Base-by-base conservation (phyloP, 2,797 vertebrate genomes). In the Alfaro cultratus region DNA sequence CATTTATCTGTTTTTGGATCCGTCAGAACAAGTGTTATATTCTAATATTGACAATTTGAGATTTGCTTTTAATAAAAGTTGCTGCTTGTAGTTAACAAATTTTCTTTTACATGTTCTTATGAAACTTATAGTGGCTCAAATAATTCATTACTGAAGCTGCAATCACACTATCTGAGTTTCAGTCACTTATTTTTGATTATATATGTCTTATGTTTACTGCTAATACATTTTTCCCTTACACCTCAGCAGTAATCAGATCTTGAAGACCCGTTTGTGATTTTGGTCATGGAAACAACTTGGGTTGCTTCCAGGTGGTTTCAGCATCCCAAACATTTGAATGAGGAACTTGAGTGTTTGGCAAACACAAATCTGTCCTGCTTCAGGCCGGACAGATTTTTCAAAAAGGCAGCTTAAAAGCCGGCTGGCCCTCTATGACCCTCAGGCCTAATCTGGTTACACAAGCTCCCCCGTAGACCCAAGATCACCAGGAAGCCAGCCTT, bases 361-460 rank as follows among this genome's bases (percentile, higher is more conserved):
- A 86, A 47, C 34, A 34, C 34, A 34, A 34, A 34, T 34, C 34
- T 34, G 34, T 34, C 34, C 80, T 39, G 83, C 85, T 88, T 85
- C 74, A 79, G 87, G 86, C 68, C 13, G 73, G 83, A 80, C 82
- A 82, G 75, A 83, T 80, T 84, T 84, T 77, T 51, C 78, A 80
- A 82, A 77, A 73, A 12, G 29, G 73, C 76, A 87, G 74, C 83
- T 78, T 76, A 86, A 82, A 81, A 79, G 83, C 79, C 82, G 78
- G 88, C 85, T 62, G 12, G 82, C 72, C 81, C 83, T 76, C 75
- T 67, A 64, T 83, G 84, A 86, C 87, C 87, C 85, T 77, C 68
- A 45, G 81, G 49, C 80, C 87, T 81, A 90, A 93, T 92, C 88
- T 89, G 80, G 68, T 92, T 90, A 91, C 78, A 62, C 76, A 90